Conservation (phyloP, 2,888 invertebrate species). For the Biston betularia region DNA sequence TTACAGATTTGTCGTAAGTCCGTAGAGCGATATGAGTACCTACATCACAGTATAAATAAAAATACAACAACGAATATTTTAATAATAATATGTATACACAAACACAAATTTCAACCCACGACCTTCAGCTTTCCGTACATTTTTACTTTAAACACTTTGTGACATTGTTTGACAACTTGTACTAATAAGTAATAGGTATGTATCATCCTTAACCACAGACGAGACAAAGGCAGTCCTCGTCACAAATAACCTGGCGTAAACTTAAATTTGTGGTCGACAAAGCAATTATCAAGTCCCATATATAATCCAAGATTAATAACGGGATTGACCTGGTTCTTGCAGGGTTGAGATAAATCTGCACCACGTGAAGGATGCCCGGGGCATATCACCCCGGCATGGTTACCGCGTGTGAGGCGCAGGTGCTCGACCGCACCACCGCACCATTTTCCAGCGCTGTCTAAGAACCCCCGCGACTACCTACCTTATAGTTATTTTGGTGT, state of each 20-base stretch:
- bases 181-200: no score
- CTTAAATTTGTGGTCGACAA: neutral
- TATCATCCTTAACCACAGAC: neutral
- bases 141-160: no score
- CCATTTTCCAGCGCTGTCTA: constrained; percentile 37
- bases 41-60: no score
- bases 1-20: constrained; percentile 37
- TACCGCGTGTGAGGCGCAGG: constrained; percentile 53
- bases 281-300: constrained; percentile 11
- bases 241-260: neutral
- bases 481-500: constrained; percentile 11
- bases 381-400: neutral
- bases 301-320: constrained; percentile 30
- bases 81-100: no score
- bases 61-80: no score
- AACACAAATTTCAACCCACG: no score
- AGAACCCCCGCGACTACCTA: neutral
- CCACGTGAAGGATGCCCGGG: constrained; percentile 35
- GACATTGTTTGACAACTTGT: no score
- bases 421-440: constrained; percentile 50
- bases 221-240: neutral
- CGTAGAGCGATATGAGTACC: neutral
- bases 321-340: constrained; percentile 44
- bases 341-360: constrained; percentile 59
- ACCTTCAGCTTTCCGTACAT: no score